These are phyloP conservation scores for Alouatta palliata DNA, from an alignment of 2,113 vertebrate genomes.

Conservation along the genomic window DNA sequence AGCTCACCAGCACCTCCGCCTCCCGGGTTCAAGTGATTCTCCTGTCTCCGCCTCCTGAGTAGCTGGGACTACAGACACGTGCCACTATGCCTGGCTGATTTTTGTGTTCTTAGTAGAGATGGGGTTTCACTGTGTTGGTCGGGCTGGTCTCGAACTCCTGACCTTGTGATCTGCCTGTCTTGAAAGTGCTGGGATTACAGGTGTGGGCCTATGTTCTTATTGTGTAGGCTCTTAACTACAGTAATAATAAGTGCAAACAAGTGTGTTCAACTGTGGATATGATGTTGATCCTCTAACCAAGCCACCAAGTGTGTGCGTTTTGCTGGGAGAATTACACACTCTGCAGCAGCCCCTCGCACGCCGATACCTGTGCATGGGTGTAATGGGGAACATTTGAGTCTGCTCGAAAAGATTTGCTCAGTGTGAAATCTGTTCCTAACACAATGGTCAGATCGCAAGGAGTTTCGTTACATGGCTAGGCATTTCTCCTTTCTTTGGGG, in stretches of 20 bases:
- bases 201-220: neutral
- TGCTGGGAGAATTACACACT: slow-evolving; percentile 7
- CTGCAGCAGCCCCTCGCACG: neutral
- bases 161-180: rapidly evolving
- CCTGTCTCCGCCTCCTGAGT: no score
- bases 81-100: no score
- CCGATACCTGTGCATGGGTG: neutral
- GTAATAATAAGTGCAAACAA: neutral
- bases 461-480: slow-evolving; percentile 59
- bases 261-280: neutral
- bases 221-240: neutral
- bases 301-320: neutral
- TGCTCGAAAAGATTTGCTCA: slow-evolving; percentile 43
- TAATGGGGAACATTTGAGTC: slow-evolving; percentile 50
- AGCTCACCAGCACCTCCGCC: no score
- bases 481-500: slow-evolving; percentile 73
- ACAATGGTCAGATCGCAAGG: slow-evolving; percentile 65
- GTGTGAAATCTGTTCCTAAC: slow-evolving; percentile 64
- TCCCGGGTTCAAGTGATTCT: no score
- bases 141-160: no score
- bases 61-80: no score
- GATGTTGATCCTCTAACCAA: neutral
- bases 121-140: no score
- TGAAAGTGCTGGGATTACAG: no score
- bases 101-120: no score